Evolutionary conservation across 2,113 vertebrate genomes (phyloP).

Genomic region (Myrmecophaga tridactyla): DNA sequence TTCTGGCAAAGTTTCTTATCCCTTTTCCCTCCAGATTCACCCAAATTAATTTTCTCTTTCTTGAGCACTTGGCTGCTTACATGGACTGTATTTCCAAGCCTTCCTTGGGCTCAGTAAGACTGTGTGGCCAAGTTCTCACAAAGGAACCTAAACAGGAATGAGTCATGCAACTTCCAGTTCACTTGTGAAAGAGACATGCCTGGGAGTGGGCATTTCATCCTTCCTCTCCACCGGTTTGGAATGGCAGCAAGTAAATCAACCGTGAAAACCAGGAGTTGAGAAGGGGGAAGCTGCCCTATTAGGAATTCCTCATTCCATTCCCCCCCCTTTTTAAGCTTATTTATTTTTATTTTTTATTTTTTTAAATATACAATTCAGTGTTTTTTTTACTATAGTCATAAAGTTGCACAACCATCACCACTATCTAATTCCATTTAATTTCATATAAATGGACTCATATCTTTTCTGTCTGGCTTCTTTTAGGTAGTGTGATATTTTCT

Average conservation of each 20-base stretch:
- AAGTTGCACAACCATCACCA: neutral
- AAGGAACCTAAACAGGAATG: neutral
- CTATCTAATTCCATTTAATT: neutral
- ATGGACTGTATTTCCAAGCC: neutral
- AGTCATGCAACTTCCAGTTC: neutral
- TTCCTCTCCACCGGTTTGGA: neutral
- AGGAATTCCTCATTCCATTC: neutral
- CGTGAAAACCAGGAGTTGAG: neutral
- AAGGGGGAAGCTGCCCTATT: neutral
- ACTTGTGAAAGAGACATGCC: too few species aligned
- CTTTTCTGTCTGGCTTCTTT: too few species aligned
- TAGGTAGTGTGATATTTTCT: too few species aligned
- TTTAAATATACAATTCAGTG: neutral
- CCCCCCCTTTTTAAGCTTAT: neutral
- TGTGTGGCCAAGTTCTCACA: neutral
- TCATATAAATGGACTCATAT: too few species aligned
- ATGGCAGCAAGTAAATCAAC: neutral
- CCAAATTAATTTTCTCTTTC: neutral
- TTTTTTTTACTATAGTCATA: neutral
- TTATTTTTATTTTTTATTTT: too few species aligned
- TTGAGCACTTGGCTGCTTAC: neutral
- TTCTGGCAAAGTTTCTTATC: neutral
- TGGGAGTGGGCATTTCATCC: too few species aligned
- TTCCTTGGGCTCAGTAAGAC: neutral
- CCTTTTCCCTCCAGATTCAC: neutral